A percentile compares a stretch with the other conserved stretches of the same genome.
Conservation (phyloP, 2,797 vertebrate genomes). For the Falco biarmicus region DNA sequence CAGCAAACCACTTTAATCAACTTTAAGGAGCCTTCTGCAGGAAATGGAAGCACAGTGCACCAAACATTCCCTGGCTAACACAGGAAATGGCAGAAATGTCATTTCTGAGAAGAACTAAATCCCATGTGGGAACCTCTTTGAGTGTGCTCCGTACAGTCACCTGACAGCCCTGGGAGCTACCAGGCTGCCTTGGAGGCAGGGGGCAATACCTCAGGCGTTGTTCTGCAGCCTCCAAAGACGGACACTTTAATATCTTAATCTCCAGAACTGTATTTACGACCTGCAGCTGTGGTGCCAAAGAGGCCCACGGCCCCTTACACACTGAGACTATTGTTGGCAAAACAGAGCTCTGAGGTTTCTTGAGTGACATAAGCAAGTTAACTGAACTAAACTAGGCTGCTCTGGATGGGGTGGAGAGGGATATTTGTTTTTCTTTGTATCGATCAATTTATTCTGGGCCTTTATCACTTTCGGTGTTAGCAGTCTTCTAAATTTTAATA, state of each 20-base stretch:
- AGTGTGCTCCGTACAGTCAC: background rate
- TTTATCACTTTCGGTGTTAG: background rate
- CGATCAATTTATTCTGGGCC: background rate
- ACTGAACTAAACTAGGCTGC: background rate
- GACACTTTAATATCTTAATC: slow-evolving; percentile 31
- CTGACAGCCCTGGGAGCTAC: background rate
- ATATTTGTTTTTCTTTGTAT: background rate
- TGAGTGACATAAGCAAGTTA: background rate
- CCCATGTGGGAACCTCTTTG: background rate
- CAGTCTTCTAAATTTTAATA: background rate
- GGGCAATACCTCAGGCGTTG: background rate
- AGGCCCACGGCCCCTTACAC: background rate
- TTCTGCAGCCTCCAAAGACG: background rate
- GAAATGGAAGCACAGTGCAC: background rate
- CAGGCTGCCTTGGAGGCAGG: background rate
- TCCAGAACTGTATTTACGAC: slow-evolving; percentile 35
- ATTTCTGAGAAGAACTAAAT: background rate
- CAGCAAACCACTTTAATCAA: background rate
- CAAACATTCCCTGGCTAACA: background rate
- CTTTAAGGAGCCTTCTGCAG: slow-evolving; percentile 10
- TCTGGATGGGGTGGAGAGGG: background rate
- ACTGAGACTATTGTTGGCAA: slow-evolving; percentile 43
- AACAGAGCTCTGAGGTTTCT: slow-evolving; percentile 29
- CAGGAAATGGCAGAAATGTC: background rate
- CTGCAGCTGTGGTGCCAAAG: slow-evolving; percentile 61